Base-by-base conservation (phyloP, 2,888 invertebrate species). In the Amphipoea lucens region DNA sequence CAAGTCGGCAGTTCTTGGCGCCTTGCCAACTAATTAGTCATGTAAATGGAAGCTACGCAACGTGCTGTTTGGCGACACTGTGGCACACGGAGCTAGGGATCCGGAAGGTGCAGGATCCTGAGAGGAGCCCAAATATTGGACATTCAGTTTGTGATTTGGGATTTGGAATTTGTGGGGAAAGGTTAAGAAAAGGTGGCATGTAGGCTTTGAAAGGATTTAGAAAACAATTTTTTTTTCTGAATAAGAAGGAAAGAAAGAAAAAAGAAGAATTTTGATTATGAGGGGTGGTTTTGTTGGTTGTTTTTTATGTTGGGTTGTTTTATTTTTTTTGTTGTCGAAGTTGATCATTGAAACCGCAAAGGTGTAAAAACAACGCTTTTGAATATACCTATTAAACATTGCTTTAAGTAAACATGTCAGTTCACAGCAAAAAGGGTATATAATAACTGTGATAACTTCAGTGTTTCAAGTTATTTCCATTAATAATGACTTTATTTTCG, bases 21-120 rank as follows among this genome's bases (percentile, higher is more conserved):
- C 73, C 76, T 69, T 79, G 93, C 93, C 94, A 94, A 93, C 91
- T 94, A 94, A 95, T 95, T 94, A 94, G 92, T 93, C 94, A 94
- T 94, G 93, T 93, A 93, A 94, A 94, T 94, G 92, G 93, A 92
- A 91, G 89, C 93, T 92, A 92, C 90, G 92, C 91, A 92, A 89
- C 90, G 89, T 90, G 89, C 86, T 89, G 90, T 90, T 91, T 91
- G 90, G 87, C 84, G 87, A 90, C 90, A 83, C 62, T 76, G 11
- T n/a, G 54, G 42, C 72, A 57, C 65, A 42, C 12, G 68, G 84
- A 83, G 77, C 11, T 82, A 80, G 63, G 60, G 11, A 51, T 12
- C 36, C 42, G 74, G 84, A 87, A 80, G 75, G 83, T 76, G 81
- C 85, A 83, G 79, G 83, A 81, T 77, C 40, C 63, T 48, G 63